A percentile compares a stretch with the other conserved stretches of the same genome.
Evolutionary conservation across 2,888 invertebrate genomes (phyloP).

Genomic region (Poecilobothrus nobilitatus): DNA sequence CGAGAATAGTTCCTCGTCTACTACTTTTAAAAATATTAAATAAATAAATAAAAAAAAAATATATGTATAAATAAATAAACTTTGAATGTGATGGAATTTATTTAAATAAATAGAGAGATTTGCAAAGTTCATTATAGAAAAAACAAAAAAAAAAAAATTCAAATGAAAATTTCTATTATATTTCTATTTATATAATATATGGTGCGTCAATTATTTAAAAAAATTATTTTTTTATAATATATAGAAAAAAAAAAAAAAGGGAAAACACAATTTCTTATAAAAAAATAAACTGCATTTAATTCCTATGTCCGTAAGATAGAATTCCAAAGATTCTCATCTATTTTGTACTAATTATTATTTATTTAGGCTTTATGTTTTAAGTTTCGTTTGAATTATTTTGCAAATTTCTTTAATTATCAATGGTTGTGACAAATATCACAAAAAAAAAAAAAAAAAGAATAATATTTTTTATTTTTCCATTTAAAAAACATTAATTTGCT

Average conservation of each 20-base stretch:
- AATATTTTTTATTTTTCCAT: too few species aligned
- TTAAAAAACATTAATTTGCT: background rate
- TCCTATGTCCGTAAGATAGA: background rate
- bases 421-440: background rate
- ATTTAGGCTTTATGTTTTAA: background rate
- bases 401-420: background rate
- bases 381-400: background rate
- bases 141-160: background rate
- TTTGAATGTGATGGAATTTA: background rate
- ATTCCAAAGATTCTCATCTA: slow-evolving; percentile 2
- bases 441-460: background rate
- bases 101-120: background rate
- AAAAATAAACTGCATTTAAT: background rate
- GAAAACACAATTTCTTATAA: background rate
- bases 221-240: background rate
- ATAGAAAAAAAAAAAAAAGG: background rate
- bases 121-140: background rate
- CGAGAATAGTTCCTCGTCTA: background rate
- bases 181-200: background rate
- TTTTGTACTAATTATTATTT: background rate
- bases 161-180: background rate
- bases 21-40: background rate
- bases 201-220: slow-evolving; percentile 4
- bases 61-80: background rate
- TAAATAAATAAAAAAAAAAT: background rate